Percentiles rank a stretch among this genome's conserved stretches.
Conservation (phyloP, 2,113 vertebrate species). For the Romanogobio albipinnatus region DNA sequence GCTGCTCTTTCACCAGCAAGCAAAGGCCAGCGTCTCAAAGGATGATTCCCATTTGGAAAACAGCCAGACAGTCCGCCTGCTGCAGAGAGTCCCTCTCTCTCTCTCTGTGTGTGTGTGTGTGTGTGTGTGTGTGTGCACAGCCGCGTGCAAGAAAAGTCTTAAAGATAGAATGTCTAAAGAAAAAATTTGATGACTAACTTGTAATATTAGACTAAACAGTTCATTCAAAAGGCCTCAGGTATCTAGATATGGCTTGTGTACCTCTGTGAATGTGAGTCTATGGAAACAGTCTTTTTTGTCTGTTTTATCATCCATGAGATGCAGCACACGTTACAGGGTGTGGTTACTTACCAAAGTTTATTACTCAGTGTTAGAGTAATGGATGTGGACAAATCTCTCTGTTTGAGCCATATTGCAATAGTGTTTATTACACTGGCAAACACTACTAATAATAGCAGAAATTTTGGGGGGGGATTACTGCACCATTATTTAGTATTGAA, state of each 20-base stretch:
- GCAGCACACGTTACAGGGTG: not conserved
- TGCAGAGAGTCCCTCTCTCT: not conserved
- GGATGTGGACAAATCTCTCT: no score
- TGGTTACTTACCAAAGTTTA: not conserved
- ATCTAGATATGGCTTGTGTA: not conserved
- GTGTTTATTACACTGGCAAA: not conserved
- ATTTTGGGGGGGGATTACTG: no score
- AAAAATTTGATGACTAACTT: not conserved
- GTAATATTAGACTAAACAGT: not conserved
- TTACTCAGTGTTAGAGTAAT: no score
- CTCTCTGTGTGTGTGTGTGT: not conserved
- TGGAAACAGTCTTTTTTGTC: no score
- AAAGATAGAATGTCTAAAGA: not conserved
- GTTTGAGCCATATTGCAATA: no score
- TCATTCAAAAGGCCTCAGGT: not conserved
- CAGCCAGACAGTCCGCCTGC: slow-evolving; percentile 48
- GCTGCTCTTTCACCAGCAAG: slow-evolving; percentile 57
- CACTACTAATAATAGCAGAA: not conserved
- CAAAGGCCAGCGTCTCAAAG: slow-evolving; percentile 58
- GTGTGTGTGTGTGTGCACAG: not conserved
- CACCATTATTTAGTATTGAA: not conserved
- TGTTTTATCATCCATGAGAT: not conserved
- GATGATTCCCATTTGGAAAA: slow-evolving; percentile 42
- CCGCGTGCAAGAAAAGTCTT: not conserved
- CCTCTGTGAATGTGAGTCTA: not conserved